A percentile compares a stretch with the other conserved stretches of the same genome.
These are phyloP conservation scores for Bombus pyrosoma DNA, from an alignment of 1,140 invertebrate genomes.

Conservation along the genomic window DNA sequence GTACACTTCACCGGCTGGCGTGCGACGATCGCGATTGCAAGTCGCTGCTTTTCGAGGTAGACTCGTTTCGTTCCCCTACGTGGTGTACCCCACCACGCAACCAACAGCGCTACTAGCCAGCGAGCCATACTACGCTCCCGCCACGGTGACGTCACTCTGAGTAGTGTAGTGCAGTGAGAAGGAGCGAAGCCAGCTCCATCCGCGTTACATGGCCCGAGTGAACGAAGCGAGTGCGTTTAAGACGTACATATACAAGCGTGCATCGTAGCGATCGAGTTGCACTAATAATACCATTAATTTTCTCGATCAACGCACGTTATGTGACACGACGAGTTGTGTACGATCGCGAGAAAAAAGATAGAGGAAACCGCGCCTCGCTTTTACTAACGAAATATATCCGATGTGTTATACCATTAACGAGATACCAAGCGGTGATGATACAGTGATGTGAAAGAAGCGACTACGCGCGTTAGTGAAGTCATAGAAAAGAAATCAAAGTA, in stretches of 20 bases:
- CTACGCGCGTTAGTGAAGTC: conserved; percentile 24
- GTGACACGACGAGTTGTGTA: conserved; percentile 17
- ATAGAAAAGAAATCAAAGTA: not conserved
- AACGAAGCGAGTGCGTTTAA: conserved; percentile 55
- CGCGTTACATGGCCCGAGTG: conserved; percentile 70
- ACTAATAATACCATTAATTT: not conserved
- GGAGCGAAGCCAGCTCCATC: conserved; percentile 77
- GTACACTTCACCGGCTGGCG: conserved; percentile 61
- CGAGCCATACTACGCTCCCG: conserved; percentile 80
- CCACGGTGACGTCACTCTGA: conserved; percentile 83
- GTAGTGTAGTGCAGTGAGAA: conserved; percentile 84
- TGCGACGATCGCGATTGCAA: conserved; percentile 68
- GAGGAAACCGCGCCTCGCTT: conserved; percentile 34
- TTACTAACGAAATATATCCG: conserved; percentile 12
- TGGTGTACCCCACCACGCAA: conserved; percentile 62
- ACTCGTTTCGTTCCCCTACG: conserved; percentile 77
- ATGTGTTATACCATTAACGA: conserved; percentile 10
- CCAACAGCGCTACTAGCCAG: conserved; percentile 68
- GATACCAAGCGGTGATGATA: conserved; percentile 13
- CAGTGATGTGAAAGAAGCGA: conserved; percentile 47
- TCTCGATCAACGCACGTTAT: conserved; percentile 28
- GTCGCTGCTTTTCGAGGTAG: conserved; percentile 69
- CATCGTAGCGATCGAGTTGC: conserved; percentile 28
- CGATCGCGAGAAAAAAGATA: conserved; percentile 28
- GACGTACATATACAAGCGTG: conserved; percentile 43